phyloP scores from a whole-genome alignment of 2,113 vertebrate genomes.

The Orycteropus afer region DNA sequence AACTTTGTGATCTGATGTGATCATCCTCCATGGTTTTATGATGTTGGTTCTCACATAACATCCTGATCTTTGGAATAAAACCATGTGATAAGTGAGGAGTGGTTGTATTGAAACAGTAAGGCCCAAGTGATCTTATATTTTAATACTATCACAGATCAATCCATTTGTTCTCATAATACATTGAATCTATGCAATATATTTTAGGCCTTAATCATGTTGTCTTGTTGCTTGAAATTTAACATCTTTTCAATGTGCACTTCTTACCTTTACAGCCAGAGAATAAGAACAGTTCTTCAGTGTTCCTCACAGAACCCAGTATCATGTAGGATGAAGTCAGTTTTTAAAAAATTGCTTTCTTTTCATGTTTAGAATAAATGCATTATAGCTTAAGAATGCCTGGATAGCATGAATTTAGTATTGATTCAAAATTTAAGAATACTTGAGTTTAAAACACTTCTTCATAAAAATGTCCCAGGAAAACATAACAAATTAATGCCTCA shows the following conservation, averaged over 20 bases:
- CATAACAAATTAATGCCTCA: background rate
- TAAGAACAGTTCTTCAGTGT: background rate
- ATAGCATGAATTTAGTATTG: slow-evolving; percentile 29
- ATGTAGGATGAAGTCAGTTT: slow-evolving; percentile 31
- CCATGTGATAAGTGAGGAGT: too few species aligned
- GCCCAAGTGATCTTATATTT: background rate
- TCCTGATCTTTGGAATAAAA: too few species aligned
- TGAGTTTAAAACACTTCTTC: slow-evolving; percentile 25
- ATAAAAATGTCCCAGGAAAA: slow-evolving; percentile 12
- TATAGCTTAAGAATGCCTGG: background rate
- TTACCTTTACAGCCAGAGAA: slow-evolving; percentile 12
- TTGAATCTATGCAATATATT: background rate
- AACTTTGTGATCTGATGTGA: too few species aligned
- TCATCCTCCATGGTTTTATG: too few species aligned
- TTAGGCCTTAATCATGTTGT: background rate
- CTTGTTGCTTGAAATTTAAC: background rate
- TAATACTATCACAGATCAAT: background rate
- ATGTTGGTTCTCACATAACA: too few species aligned
- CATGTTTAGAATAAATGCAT: slow-evolving; percentile 34
- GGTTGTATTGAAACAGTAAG: background rate
- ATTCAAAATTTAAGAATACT: slow-evolving; percentile 7
- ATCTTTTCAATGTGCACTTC: slow-evolving; percentile 10
- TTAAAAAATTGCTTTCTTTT: slow-evolving; percentile 22
- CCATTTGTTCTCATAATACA: background rate
- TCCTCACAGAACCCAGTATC: background rate